Evolutionary conservation across 2,888 invertebrate genomes (phyloP).

Genomic region (Erannis defoliaria): DNA sequence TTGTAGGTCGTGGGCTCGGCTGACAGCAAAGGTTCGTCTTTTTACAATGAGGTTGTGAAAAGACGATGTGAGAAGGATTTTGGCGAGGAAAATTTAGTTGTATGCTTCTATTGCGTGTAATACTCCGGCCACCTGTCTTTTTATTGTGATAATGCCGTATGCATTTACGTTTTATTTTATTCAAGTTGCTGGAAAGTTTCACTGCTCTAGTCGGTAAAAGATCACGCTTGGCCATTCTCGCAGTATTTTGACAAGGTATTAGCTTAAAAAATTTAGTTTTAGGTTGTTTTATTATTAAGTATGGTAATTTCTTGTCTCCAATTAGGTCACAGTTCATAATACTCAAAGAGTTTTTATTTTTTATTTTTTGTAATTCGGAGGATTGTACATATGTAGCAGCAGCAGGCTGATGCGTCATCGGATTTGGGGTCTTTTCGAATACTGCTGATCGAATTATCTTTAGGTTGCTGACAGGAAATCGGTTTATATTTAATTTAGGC

Average conservation of each 20-base stretch:
- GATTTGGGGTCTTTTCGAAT: not conserved
- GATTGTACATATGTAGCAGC: not conserved
- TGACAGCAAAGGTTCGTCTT: not conserved
- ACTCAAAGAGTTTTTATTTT: not conserved
- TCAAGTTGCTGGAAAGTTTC: not conserved
- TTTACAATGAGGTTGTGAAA: no score
- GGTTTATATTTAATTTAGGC: not conserved
- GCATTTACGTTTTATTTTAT: constrained; percentile 1
- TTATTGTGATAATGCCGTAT: not conserved
- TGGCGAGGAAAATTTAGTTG: not conserved
- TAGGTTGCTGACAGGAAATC: not conserved
- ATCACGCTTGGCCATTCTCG: not conserved
- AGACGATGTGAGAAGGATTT: not conserved
- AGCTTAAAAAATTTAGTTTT: not conserved
- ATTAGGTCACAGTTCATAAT: not conserved
- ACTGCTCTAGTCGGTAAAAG: not conserved
- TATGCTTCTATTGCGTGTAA: not conserved
- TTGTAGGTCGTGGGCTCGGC: not conserved
- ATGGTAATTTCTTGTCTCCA: not conserved
- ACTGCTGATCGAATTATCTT: not conserved
- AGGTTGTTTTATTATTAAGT: not conserved
- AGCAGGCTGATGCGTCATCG: not conserved
- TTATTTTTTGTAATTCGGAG: not conserved
- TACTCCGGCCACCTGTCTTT: not conserved
- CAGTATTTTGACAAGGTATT: not conserved